Conservation (phyloP, 2,797 vertebrate species). For the Ceryle rudis region DNA sequence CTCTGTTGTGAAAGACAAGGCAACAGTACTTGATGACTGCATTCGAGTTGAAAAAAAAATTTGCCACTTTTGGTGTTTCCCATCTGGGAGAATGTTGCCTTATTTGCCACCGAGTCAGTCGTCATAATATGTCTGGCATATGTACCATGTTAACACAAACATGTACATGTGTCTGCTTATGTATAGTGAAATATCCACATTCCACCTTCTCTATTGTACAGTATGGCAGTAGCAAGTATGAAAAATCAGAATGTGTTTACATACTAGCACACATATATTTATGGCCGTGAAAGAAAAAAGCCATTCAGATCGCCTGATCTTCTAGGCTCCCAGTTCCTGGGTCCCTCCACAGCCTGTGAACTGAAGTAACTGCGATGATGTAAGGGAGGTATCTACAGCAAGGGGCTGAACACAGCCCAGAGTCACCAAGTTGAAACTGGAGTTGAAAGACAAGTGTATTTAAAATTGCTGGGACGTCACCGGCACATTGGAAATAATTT, state of each 20-base stretch:
- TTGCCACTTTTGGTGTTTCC: conserved; percentile 9
- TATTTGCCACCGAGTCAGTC: background rate
- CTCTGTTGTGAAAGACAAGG: conserved; percentile 28
- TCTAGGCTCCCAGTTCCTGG: background rate
- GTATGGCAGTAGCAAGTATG: background rate
- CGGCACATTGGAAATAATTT: background rate
- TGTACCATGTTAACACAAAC: background rate
- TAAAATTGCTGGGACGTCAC: background rate
- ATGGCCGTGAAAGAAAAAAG: background rate
- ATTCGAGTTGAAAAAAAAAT: background rate
- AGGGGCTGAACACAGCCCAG: background rate
- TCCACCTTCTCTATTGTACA: background rate
- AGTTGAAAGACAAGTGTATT: background rate
- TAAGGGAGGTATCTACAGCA: background rate
- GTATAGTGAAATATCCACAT: background rate
- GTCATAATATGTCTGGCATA: background rate
- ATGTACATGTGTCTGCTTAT: accelerated
- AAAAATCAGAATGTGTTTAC: background rate
- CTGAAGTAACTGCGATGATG: background rate
- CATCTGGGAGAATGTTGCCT: conserved; percentile 13
- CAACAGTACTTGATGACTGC: background rate
- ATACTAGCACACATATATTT: background rate
- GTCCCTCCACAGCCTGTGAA: background rate
- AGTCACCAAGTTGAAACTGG: background rate
- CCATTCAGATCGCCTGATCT: background rate